These are phyloP conservation scores for Chesias legatella DNA, from an alignment of 2,888 invertebrate genomes.

Conservation along the genomic window DNA sequence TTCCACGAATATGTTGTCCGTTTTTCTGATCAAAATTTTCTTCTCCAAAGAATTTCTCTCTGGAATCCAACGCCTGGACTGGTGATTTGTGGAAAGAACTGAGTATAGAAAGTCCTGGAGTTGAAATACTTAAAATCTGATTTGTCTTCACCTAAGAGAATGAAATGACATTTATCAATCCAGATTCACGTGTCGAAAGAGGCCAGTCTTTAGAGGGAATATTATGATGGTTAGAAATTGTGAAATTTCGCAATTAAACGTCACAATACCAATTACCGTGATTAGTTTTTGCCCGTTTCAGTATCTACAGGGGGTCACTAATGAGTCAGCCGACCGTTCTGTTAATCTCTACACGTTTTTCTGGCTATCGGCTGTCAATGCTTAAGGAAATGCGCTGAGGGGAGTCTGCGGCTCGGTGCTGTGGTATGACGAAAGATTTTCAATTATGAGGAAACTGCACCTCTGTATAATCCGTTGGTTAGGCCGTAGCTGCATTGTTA, in stretches of 20 bases:
- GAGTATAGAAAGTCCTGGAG: too few relatives aligned
- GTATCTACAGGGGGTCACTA: conserved; percentile 22
- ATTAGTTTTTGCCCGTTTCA: conserved; percentile 11
- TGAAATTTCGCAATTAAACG: conserved; percentile 10
- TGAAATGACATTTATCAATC: too few relatives aligned
- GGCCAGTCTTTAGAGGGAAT: too few relatives aligned
- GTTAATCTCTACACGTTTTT: conserved; percentile 23
- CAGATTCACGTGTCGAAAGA: too few relatives aligned
- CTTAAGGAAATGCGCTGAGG: conserved; percentile 13
- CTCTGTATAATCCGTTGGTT: conserved; percentile 5
- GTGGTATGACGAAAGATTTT: conserved; percentile 14
- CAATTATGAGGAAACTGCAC: conserved; percentile 11
- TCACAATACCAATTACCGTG: conserved; percentile 18
- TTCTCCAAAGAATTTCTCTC: too few relatives aligned
- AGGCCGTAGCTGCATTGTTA: too few relatives aligned
- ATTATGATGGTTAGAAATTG: too few relatives aligned
- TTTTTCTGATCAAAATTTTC: conserved; percentile 2
- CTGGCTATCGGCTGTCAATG: conserved; percentile 12
- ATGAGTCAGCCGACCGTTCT: conserved; percentile 19
- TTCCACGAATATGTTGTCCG: conserved; percentile 2
- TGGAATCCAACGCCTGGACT: too few relatives aligned
- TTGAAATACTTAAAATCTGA: too few relatives aligned
- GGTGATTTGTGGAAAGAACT: too few relatives aligned
- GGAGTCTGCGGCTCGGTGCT: conserved; percentile 6
- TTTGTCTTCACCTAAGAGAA: too few relatives aligned